Evolutionary conservation across 37 sponge, comb jelly and placozoan genomes (phyloP).

Genomic region (Spongilla lacustris): DNA sequence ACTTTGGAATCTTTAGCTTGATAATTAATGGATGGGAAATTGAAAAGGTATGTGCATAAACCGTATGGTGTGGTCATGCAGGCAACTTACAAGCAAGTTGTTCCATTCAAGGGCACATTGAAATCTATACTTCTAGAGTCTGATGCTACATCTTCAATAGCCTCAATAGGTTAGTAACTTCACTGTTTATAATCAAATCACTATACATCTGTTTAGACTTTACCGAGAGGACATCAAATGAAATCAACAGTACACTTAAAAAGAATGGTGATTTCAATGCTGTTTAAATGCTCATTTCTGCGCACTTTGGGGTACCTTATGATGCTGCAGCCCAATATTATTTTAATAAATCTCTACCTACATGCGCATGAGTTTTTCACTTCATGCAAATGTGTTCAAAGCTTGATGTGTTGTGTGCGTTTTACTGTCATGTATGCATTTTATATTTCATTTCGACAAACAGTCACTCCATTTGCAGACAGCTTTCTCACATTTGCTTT

Average conservation of each 20-base stretch:
- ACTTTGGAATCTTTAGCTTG: not conserved
- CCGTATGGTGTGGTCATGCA: not conserved
- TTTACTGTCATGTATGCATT: not conserved
- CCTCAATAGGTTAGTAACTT: too few relatives aligned
- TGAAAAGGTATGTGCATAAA: not conserved
- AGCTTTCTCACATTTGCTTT: not conserved
- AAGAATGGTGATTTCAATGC: too few relatives aligned
- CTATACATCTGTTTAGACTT: not conserved
- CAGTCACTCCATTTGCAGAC: constrained; percentile 1
- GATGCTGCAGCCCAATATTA: constrained; percentile 1
- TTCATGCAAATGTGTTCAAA: not conserved
- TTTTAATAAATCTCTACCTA: constrained; percentile 1
- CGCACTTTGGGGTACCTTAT: not conserved
- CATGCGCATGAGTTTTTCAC: not conserved
- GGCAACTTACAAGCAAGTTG: not conserved
- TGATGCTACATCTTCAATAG: not conserved
- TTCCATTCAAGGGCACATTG: not conserved
- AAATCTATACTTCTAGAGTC: not conserved
- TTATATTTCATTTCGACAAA: constrained; percentile 1
- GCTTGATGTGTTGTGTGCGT: not conserved
- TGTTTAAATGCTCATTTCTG: not conserved
- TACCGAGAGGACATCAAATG: not conserved
- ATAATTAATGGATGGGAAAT: not conserved
- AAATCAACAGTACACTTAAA: not conserved
- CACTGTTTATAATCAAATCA: too few relatives aligned